phyloP scores from a whole-genome alignment of 2,113 vertebrate species.

The Chrysochloris asiatica region DNA sequence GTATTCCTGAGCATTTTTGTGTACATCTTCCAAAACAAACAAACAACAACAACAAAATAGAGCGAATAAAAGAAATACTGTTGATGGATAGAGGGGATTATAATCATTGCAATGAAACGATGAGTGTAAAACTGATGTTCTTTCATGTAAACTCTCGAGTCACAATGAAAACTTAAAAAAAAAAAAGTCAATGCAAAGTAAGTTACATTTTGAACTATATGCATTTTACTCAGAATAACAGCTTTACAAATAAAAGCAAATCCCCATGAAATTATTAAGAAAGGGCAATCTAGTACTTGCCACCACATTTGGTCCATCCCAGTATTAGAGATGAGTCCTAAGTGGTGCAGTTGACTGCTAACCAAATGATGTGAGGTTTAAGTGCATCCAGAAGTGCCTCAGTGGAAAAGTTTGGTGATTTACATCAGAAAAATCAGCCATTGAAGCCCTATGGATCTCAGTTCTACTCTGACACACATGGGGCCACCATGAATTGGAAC shows the following conservation, averaged over 20 bases:
- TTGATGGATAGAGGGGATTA: too few relatives aligned
- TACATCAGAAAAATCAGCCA: background rate
- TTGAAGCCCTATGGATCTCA: background rate
- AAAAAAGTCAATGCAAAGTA: background rate
- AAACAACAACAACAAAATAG: too few relatives aligned
- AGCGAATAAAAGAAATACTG: too few relatives aligned
- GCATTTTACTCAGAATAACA: conserved; percentile 30
- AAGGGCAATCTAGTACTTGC: background rate
- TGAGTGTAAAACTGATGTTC: background rate
- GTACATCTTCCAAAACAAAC: too few relatives aligned
- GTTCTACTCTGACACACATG: background rate
- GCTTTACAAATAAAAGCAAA: conserved; percentile 32
- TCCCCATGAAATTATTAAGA: background rate
- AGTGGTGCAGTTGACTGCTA: background rate
- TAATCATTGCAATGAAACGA: too few relatives aligned
- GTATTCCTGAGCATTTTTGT: too few relatives aligned
- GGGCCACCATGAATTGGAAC: background rate
- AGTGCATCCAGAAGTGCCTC: background rate
- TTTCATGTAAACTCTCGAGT: too few relatives aligned
- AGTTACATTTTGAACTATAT: conserved; percentile 35
- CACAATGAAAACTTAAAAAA: too few relatives aligned
- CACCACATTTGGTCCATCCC: background rate
- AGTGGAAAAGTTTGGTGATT: background rate
- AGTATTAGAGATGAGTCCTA: background rate
- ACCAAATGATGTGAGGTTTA: background rate